Conservation (phyloP, 2,888 invertebrate species). For the Nowickia ferox region DNA sequence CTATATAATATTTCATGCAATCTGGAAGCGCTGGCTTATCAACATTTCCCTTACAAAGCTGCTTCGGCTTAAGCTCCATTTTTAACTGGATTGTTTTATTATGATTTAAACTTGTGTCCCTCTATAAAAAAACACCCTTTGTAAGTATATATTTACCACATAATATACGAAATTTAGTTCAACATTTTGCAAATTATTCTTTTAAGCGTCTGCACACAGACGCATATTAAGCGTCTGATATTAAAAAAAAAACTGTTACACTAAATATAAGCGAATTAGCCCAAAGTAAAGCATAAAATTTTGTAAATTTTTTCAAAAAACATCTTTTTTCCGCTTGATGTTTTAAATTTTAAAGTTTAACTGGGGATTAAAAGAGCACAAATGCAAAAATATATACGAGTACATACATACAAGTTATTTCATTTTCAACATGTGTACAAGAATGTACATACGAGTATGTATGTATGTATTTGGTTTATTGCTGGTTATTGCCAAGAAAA, state of each 20-base stretch:
- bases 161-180: too few species aligned
- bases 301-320: constrained; percentile 26
- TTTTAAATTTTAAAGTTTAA: constrained; percentile 61
- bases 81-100: too few species aligned
- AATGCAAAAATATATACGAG: constrained; percentile 10
- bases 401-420: background rate
- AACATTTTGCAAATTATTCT: constrained; percentile 10
- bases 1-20: too few species aligned
- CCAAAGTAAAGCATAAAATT: constrained; percentile 1
- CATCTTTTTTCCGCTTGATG: constrained; percentile 20
- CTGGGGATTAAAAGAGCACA: constrained; percentile 58
- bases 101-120: too few species aligned
- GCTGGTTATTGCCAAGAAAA: constrained; percentile 24
- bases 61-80: too few species aligned
- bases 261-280: constrained; percentile 30
- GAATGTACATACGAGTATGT: background rate
- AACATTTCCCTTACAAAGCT: too few species aligned
- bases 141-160: too few species aligned
- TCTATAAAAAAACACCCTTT: too few species aligned
- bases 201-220: constrained; percentile 38
- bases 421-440: background rate
- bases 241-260: constrained; percentile 29
- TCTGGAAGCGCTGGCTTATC: too few species aligned
- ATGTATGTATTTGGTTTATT: background rate
- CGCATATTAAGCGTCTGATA: constrained; percentile 10